A percentile compares a stretch with the other conserved stretches of the same genome.
Evolutionary conservation across 2,113 vertebrate species (phyloP).

Genomic region (Procavia capensis): DNA sequence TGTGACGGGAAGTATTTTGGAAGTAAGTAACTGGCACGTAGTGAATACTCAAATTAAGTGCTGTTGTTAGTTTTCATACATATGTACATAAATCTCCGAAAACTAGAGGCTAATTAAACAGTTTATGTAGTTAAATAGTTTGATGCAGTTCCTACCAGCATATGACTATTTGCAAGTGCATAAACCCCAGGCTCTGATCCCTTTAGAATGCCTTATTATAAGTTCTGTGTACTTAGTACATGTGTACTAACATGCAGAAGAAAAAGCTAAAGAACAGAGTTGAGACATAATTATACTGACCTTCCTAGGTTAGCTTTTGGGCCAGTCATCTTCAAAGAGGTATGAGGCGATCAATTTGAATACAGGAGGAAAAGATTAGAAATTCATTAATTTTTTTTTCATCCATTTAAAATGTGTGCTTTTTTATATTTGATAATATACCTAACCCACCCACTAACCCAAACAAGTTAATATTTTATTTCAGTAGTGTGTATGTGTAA

Average conservation of each 20-base stretch:
- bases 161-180: background rate
- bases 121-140: background rate
- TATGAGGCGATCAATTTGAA: background rate
- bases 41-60: background rate
- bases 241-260: background rate
- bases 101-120: background rate
- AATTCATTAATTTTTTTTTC: background rate
- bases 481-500: background rate
- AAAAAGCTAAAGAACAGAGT: conserved; percentile 1
- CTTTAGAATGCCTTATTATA: background rate
- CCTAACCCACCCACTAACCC: too few species aligned
- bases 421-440: conserved; percentile 13
- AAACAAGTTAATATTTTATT: conserved; percentile 17
- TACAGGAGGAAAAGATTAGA: background rate
- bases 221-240: background rate
- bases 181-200: background rate
- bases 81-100: background rate
- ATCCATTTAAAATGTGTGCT: background rate
- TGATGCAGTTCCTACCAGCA: background rate
- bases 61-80: background rate
- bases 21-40: background rate
- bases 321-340: background rate
- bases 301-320: background rate
- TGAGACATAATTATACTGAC: background rate
- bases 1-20: background rate